phyloP scores from a whole-genome alignment of 2,888 invertebrate species.

The Cryptophagus acutangulus region DNA sequence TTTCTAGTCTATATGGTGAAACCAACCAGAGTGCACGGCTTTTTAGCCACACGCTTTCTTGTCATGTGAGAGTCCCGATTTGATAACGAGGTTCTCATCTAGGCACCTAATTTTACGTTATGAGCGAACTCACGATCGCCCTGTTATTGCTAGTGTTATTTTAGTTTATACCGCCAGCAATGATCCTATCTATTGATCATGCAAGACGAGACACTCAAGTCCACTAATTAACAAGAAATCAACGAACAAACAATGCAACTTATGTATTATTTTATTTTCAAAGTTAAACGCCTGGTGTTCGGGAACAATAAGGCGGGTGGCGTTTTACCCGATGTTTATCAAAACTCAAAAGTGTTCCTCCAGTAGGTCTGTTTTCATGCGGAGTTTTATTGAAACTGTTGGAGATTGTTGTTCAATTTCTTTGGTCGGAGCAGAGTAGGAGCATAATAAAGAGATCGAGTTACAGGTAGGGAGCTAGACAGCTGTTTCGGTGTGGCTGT shows the following conservation, averaged over 20 bases:
- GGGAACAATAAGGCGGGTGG: constrained; percentile 24
- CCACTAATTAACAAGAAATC: constrained; percentile 43
- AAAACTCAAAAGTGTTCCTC: constrained; percentile 15
- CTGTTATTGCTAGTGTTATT: constrained; percentile 46
- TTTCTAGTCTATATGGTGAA: constrained; percentile 23
- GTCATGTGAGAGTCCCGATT: constrained; percentile 32
- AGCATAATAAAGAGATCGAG: constrained; percentile 23
- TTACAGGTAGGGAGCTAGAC: constrained; percentile 57
- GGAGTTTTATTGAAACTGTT: constrained; percentile 6
- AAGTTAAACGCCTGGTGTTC: constrained; percentile 1
- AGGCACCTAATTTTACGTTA: constrained; percentile 48
- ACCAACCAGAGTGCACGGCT: constrained; percentile 36
- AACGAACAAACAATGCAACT: constrained; percentile 40
- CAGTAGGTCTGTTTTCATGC: neutral
- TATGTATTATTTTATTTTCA: neutral
- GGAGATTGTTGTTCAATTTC: constrained; percentile 14
- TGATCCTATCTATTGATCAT: constrained; percentile 30
- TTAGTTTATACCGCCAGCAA: constrained; percentile 43
- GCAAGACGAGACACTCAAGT: constrained; percentile 29
- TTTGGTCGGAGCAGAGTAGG: constrained; percentile 28
- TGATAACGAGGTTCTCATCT: constrained; percentile 34
- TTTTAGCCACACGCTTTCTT: constrained; percentile 36
- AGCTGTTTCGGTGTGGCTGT: constrained; percentile 93
- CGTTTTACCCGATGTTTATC: constrained; percentile 16
- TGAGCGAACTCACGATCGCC: constrained; percentile 42